Base-by-base conservation (phyloP, 1,140 invertebrate genomes). In the Aphelenchoides fujianensis region DNA sequence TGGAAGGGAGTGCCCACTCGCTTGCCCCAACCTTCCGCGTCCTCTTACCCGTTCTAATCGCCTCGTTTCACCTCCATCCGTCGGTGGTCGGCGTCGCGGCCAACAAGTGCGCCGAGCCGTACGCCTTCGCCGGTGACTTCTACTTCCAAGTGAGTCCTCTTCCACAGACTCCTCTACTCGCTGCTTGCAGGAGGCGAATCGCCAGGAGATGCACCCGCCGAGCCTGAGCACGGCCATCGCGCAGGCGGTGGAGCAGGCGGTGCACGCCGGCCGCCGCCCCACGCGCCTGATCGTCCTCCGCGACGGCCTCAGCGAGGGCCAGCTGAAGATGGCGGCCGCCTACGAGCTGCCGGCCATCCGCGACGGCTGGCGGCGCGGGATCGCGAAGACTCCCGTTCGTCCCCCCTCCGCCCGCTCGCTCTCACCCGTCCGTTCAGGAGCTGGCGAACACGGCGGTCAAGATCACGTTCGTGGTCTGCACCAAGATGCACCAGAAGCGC, bases 391-490 rank as follows among this genome's bases (percentile, higher is more conserved):
- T 59, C 19, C 9, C 9, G 57, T 59, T n/a, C n/a, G n/a, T 48
- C 12, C 23, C 23, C 23, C 23, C 41, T 12, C 12, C 23, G 23
- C 12, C 12, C 12, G 23, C 23, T 48, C 12, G 12, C 23, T 48
- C 23, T 48, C 12, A 48, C 23, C 23, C 23, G 23, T 48, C n/a
- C n/a, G n/a, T n/a, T n/a, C n/a, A 66, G 48, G 28, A 31, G 3
- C 2, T 27, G 9, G 9, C 53, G 19, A 5, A 64, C 31, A 16
- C 36, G 2, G 3, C 28, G n/a, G 66, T 61, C 1, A 68, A 71
- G 23, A 28, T 73, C 74, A 71, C 74, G 23, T 73, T 71, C 27
- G 69, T 73, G 5, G 36, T 73, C 32, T 27, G 75, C 2, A 73
- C 74, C 59, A 73, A 73, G 30, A 59, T 36, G 16, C 71, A 73